Conservation (phyloP, 2,888 invertebrate species). For the Sesia bembeciformis region DNA sequence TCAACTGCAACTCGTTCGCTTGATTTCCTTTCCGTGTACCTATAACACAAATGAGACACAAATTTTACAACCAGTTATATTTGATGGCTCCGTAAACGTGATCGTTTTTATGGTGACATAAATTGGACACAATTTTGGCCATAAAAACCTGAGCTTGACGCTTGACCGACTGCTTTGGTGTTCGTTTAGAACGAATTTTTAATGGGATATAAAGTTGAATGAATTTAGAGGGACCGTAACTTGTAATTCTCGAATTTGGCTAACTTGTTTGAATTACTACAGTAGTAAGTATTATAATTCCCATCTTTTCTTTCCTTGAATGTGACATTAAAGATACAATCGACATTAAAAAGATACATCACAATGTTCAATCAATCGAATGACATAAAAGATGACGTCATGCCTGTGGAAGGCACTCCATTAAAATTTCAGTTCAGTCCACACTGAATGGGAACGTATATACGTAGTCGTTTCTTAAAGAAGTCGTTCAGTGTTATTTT, state of each 20-base stretch:
- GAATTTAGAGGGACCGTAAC: not conserved
- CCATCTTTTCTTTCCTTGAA: not conserved
- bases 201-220: not conserved
- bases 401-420: too few relatives aligned
- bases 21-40: too few relatives aligned
- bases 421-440: too few relatives aligned
- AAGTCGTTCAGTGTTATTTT: too few relatives aligned
- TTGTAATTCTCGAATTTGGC: not conserved
- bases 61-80: conserved; percentile 19
- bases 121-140: conserved; percentile 27
- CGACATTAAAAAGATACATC: too few relatives aligned
- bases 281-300: not conserved
- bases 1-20: too few relatives aligned
- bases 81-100: conserved; percentile 32
- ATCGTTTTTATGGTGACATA: conserved; percentile 30
- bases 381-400: too few relatives aligned
- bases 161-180: not conserved
- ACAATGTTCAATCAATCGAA: too few relatives aligned
- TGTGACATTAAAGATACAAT: too few relatives aligned
- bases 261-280: not conserved
- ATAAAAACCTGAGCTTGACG: conserved; percentile 11
- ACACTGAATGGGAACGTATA: too few relatives aligned
- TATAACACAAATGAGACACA: too few relatives aligned
- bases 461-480: too few relatives aligned
- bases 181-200: not conserved